These are phyloP conservation scores for Zaprionus bogoriensis DNA, from an alignment of 2,888 invertebrate genomes.

Conservation along the genomic window DNA sequence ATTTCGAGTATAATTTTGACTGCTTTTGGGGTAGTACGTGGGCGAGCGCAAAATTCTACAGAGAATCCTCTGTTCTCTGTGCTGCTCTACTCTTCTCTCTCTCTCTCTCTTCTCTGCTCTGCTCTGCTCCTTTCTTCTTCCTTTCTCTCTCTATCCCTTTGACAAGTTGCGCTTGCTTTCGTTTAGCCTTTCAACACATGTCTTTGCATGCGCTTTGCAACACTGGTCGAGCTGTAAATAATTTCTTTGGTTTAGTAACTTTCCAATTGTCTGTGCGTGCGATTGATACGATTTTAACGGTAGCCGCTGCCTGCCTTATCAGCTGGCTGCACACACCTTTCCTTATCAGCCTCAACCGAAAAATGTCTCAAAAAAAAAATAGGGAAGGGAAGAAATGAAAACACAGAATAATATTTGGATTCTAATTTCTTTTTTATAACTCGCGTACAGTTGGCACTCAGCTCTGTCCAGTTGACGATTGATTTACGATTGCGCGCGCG, in stretches of 20 bases:
- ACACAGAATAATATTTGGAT: constrained; percentile 26
- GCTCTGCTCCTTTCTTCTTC: background rate
- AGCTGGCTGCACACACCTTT: constrained; percentile 8
- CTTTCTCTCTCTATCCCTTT: background rate
- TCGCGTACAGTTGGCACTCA: constrained; percentile 54
- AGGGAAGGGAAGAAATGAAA: too few relatives aligned
- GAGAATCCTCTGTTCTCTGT: constrained; percentile 29
- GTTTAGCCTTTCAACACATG: constrained; percentile 41
- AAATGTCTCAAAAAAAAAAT: constrained; percentile 15
- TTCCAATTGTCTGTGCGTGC: constrained; percentile 36
- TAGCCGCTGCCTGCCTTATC: constrained; percentile 38
- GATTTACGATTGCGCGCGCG: constrained; percentile 54
- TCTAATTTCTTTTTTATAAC: constrained; percentile 46
- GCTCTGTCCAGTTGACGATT: constrained; percentile 45
- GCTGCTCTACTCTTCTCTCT: constrained; percentile 3
- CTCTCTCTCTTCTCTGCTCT: background rate
- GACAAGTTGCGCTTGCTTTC: background rate
- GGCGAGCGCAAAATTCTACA: constrained; percentile 58
- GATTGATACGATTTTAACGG: constrained; percentile 62
- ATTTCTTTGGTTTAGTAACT: constrained; percentile 39
- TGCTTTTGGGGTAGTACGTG: constrained; percentile 70
- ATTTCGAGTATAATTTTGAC: constrained; percentile 83
- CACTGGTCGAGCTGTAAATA: constrained; percentile 63
- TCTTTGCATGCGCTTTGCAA: constrained; percentile 35
- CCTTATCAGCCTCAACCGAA: constrained; percentile 58